Evolutionary conservation across 2,797 vertebrate genomes (phyloP).

Genomic region (Oophaga sylvatica): DNA sequence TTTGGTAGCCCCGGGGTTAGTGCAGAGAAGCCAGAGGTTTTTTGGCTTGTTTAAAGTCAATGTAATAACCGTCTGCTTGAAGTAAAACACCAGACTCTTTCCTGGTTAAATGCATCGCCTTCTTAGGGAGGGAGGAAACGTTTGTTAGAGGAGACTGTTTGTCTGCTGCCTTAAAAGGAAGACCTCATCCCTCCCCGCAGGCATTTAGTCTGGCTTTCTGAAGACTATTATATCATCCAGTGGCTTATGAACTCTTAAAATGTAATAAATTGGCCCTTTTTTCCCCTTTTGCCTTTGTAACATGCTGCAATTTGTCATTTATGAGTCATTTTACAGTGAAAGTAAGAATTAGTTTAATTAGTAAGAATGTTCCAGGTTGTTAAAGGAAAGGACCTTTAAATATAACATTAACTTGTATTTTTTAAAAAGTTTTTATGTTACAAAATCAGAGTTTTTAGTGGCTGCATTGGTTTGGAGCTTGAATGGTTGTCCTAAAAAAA

Average conservation of each 20-base stretch:
- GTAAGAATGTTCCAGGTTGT: background rate
- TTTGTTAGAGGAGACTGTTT: constrained; percentile 73
- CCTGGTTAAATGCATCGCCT: constrained; percentile 72
- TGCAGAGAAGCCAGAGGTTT: constrained; percentile 75
- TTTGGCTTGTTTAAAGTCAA: constrained; percentile 87
- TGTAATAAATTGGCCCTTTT: constrained; percentile 68
- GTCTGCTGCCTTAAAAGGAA: constrained; percentile 73
- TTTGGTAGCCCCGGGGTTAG: constrained; percentile 80
- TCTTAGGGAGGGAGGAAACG: constrained; percentile 69
- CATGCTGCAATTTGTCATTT: constrained; percentile 60
- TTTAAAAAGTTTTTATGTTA: background rate
- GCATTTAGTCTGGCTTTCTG: constrained; percentile 69
- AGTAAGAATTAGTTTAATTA: constrained; percentile 1
- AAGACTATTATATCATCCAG: constrained; percentile 66
- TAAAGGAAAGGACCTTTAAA: background rate
- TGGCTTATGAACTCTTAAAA: constrained; percentile 63
- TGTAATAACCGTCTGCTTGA: constrained; percentile 51
- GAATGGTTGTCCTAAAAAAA: background rate
- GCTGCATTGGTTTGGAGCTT: background rate
- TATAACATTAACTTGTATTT: background rate
- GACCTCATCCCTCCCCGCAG: constrained; percentile 72
- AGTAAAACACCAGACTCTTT: constrained; percentile 83
- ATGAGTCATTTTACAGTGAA: constrained; percentile 8
- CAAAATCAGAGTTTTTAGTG: background rate
- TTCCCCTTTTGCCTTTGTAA: constrained; percentile 62